Evolutionary conservation across 2,888 invertebrate genomes (phyloP), one percentile per base, ranked within the genome.

Genomic region (Eudasyphora cyanicolor): DNA sequence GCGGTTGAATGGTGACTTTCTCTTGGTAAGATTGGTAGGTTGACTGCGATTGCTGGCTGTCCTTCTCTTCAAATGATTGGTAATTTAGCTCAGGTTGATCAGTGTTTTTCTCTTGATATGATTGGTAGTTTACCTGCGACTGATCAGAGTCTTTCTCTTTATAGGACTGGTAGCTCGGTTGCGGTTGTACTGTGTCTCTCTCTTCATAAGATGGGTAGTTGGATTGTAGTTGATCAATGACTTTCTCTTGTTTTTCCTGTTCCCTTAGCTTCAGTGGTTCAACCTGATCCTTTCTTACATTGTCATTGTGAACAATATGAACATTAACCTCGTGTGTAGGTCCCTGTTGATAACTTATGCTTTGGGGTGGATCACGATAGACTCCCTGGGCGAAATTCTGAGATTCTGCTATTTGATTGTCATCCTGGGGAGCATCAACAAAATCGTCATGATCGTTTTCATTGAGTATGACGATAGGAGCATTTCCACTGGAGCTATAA

Each of bases 391-490:
- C 85, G 87, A 89, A 45, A 87, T 88, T 83, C 77, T 91, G 88
- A 86, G 93, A 87, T 87, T 93, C 76, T 88, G 93, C 86, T 89
- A 93, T 85, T 91, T 90, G 76, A 93, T 93, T 91, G 51, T 91
- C 91, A 87, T 94, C 92, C 80, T 93, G 93, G 7, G 85, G 85
- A 0, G 82, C 85, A 5, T 88, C 87, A 0, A 91, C 90, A 17
- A 89, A 75, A 1, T 93, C 92, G 38, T 93, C 89, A 3, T 42
- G 64, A 79, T 92, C 88, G 74, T 93, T 93, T 2, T 94, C 93
- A 0, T 88, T 90, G 3, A 89, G 82, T 10, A 94, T 94, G 24
- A 94, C 90, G 74, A 94, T 94, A 0, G 94, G 94, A 76, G 38
- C 88, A 79, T 85, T 89, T 76, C 82, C n/a, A 6, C 38, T 69